Percentiles rank a stretch among this genome's conserved stretches.
phyloP scores from a whole-genome alignment of 2,888 invertebrate species.

The Catonia carolina region DNA sequence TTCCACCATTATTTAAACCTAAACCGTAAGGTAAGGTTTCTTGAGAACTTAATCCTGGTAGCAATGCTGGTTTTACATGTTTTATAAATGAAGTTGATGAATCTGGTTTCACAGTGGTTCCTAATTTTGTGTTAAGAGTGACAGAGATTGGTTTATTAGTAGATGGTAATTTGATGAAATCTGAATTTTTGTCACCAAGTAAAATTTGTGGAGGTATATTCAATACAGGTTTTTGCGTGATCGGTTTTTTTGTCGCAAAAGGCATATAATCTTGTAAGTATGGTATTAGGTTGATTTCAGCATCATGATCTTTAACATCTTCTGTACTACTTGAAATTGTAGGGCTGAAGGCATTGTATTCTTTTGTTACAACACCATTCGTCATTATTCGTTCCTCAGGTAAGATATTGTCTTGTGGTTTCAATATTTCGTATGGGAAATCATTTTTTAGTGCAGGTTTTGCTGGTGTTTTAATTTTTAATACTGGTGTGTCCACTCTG shows the following conservation, averaged over 20 bases:
- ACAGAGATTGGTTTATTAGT: conserved; percentile 25
- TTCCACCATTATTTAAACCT: conserved; percentile 26
- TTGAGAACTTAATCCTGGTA: conserved; percentile 5
- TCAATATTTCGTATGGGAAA: conserved; percentile 59
- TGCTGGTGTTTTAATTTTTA: conserved; percentile 42
- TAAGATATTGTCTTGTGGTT: conserved; percentile 49
- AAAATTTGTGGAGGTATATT: neutral
- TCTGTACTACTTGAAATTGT: conserved; percentile 30
- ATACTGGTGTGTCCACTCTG: conserved; percentile 42
- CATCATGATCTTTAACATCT: conserved; percentile 34
- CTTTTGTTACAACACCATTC: conserved; percentile 26
- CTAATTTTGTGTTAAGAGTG: conserved; percentile 29
- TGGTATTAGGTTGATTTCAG: conserved; percentile 44
- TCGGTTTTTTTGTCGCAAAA: conserved; percentile 40
- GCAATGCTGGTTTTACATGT: neutral
- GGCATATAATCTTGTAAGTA: conserved; percentile 46
- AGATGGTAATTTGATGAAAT: conserved; percentile 9
- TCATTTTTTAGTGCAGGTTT: conserved; percentile 47
- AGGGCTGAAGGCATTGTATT: conserved; percentile 35
- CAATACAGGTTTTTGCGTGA: conserved; percentile 23
- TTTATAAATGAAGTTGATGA: conserved; percentile 12
- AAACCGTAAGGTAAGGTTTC: conserved; percentile 9
- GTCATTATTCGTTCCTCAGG: conserved; percentile 32
- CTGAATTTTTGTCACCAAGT: neutral
- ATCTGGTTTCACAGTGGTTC: conserved; percentile 20